Evolutionary conservation across 2,113 vertebrate genomes (phyloP).

Genomic region (Cichladusa arquata): DNA sequence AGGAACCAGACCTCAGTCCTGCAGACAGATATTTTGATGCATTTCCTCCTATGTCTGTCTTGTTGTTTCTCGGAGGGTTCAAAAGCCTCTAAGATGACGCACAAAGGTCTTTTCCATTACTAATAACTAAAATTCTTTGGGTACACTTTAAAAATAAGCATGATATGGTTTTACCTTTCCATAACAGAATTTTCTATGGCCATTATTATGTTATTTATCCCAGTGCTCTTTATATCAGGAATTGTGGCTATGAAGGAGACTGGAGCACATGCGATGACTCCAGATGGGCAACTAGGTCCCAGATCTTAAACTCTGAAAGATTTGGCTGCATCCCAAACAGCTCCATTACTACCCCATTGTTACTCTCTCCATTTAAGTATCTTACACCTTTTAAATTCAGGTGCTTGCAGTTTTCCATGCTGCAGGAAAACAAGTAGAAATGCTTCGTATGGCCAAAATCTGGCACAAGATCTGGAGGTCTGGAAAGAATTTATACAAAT

Average conservation of each 20-base stretch:
- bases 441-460: background rate
- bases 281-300: background rate
- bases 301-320: background rate
- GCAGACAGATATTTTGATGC: background rate
- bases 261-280: background rate
- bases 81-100: background rate
- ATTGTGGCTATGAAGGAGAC: background rate
- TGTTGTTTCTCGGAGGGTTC: background rate
- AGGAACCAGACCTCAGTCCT: background rate
- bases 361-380: background rate
- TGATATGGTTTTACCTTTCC: background rate
- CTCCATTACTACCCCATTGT: background rate
- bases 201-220: background rate
- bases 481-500: slow-evolving; percentile 38
- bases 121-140: background rate
- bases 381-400: background rate
- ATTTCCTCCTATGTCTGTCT: background rate
- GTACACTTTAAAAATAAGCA: background rate
- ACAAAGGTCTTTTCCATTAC: background rate
- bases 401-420: background rate
- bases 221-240: background rate
- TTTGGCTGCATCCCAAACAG: background rate
- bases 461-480: background rate
- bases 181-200: background rate
- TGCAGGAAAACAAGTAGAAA: slow-evolving; percentile 9